phyloP scores from a whole-genome alignment of 1,140 invertebrate genomes.

The Drosophila murphyi region DNA sequence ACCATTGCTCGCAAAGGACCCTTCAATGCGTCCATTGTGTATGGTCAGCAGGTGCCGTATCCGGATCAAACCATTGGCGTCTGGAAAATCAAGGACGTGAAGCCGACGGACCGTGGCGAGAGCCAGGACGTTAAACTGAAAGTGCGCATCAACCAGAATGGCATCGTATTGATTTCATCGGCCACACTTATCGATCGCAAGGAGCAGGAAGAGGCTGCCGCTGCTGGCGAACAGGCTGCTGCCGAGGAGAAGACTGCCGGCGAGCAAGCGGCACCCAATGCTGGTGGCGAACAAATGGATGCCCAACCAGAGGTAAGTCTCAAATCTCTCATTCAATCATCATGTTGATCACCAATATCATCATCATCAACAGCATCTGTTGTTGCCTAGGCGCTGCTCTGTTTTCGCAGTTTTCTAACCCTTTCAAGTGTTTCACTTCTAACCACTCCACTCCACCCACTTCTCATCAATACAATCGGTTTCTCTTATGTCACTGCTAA shows the following conservation, averaged over 20 bases:
- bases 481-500: constrained; percentile 13
- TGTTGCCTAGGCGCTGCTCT: constrained; percentile 48
- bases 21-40: constrained; percentile 94
- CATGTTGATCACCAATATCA: constrained; percentile 10
- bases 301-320: constrained; percentile 85
- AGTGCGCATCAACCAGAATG: constrained; percentile 96
- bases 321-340: neutral
- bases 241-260: constrained; percentile 72
- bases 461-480: constrained; percentile 7
- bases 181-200: constrained; percentile 94
- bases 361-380: constrained; percentile 22
- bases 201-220: constrained; percentile 87
- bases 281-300: constrained; percentile 85
- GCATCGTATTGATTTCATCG: constrained; percentile 93
- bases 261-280: constrained; percentile 72
- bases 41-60: constrained; percentile 90
- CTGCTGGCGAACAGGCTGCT: constrained; percentile 67
- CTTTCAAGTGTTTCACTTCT: constrained; percentile 30
- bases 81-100: constrained; percentile 94
- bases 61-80: constrained; percentile 92
- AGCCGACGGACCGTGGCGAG: constrained; percentile 93
- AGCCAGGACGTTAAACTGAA: constrained; percentile 98
- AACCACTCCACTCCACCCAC: constrained; percentile 22
- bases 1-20: constrained; percentile 96
- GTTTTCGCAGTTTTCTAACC: constrained; percentile 34